These are phyloP conservation scores for Clanis bilineata DNA, from an alignment of 2,888 invertebrate species.

Conservation along the genomic window DNA sequence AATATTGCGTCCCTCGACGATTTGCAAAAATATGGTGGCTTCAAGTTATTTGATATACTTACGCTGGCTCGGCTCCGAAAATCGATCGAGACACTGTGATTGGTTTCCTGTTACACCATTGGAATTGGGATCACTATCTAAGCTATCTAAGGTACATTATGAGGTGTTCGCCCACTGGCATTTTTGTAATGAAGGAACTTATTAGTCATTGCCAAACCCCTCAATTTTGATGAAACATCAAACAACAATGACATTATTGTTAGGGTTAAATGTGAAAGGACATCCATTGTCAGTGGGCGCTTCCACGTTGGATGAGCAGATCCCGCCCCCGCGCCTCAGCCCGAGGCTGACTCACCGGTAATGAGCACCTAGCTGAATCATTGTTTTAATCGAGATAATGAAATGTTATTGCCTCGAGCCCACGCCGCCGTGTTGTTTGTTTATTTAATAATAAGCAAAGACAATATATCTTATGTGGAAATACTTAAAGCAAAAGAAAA, in stretches of 20 bases:
- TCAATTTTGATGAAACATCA: not conserved
- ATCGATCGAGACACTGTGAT: too few relatives aligned
- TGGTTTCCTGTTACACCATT: too few relatives aligned
- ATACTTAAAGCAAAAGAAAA: too few relatives aligned
- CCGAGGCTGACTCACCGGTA: conserved; percentile 53
- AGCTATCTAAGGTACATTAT: too few relatives aligned
- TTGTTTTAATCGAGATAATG: conserved; percentile 59
- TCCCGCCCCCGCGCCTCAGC: conserved; percentile 32
- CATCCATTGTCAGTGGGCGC: not conserved
- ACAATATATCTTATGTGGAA: not conserved
- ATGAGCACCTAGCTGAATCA: conserved; percentile 60
- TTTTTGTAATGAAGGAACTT: too few relatives aligned
- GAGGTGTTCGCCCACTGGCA: too few relatives aligned
- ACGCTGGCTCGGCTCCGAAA: too few relatives aligned
- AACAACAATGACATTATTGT: not conserved
- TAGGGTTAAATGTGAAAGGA: not conserved
- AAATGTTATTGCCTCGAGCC: conserved; percentile 43
- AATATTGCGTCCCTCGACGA: too few relatives aligned
- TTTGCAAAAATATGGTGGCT: too few relatives aligned
- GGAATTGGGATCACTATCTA: too few relatives aligned
- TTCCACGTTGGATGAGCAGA: not conserved
- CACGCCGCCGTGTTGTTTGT: conserved; percentile 20
- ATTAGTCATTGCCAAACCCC: too few relatives aligned
- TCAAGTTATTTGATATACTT: too few relatives aligned
- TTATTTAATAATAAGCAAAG: not conserved